Base-by-base conservation (phyloP, 2,888 invertebrate genomes). In the Platypus cylindrus region DNA sequence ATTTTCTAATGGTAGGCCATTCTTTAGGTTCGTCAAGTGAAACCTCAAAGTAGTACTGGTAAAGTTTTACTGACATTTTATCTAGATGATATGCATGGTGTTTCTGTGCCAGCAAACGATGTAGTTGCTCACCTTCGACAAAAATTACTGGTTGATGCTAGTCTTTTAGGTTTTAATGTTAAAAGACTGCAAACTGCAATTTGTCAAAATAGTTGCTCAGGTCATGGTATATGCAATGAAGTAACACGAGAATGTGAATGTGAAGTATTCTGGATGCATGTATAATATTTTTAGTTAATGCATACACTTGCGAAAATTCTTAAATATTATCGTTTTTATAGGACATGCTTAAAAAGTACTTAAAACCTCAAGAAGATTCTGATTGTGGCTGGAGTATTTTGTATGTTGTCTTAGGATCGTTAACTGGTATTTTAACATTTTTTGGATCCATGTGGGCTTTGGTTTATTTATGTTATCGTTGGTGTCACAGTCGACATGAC, bases 201-300 rank as follows among this genome's bases (percentile, higher is more conserved):
- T 36, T 94, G 94, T 56, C 90, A 93, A 53, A 90, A 90, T 64
- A 71, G 83, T 60, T 94, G 94, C 64, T 91, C 91, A 23, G 82
- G 81, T 28, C 93, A 94, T 62, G 94, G 94, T 33, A 70, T 72
- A 20, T 94, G 94, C 64, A 80, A 89, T 59, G 78, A 80, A 54
- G 74, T 78, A 47, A 76, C 84, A 4, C 71, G 91, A 49, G 70
- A 75, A 35, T 94, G 93, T 55, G 71, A 83, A 50, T 94, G 93
- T 62, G 89, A 93, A 63, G 84, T 90, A 13, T 93, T 93, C 67
- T 94, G 94, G 94, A 93, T 93, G 89, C 82, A 87, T 58, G 56
- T 55, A 47, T n/a, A n/a, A n/a, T n/a, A 40, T 40, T 31, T n/a
- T n/a, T n/a, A n/a, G n/a, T n/a, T n/a, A n/a, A n/a, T n/a, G n/a